These are phyloP conservation scores for Enoplolaimus lenunculus DNA, from an alignment of 2,888 invertebrate species.

Conservation along the genomic window DNA sequence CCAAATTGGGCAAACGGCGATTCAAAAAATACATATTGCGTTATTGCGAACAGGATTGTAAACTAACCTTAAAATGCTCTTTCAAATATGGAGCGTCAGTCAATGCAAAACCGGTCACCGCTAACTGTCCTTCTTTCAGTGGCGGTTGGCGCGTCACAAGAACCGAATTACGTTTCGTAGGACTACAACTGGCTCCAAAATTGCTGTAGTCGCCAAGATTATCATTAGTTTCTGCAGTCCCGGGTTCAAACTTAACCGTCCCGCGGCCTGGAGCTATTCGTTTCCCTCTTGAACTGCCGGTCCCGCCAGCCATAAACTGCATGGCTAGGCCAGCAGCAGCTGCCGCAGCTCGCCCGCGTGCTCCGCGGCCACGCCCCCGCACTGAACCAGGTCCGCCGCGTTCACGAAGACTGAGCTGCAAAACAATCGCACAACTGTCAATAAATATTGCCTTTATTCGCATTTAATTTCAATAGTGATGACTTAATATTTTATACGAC, in stretches of 20 bases:
- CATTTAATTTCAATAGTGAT: too few species aligned
- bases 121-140: background rate
- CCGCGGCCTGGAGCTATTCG: too few species aligned
- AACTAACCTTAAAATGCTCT: background rate
- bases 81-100: background rate
- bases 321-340: background rate
- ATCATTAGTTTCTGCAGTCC: background rate
- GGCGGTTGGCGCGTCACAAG: background rate
- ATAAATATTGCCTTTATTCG: too few species aligned
- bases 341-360: background rate
- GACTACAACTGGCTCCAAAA: background rate
- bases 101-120: background rate
- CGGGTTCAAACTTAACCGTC: too few species aligned
- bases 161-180: background rate
- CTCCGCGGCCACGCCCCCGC: background rate
- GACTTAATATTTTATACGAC: too few species aligned
- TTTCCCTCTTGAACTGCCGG: too few species aligned
- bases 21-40: too few species aligned
- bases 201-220: too few species aligned
- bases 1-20: too few species aligned
- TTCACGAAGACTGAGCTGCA: background rate
- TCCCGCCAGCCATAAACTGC: background rate
- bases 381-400: background rate
- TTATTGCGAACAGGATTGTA: too few species aligned
- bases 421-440: too few species aligned